Evolutionary conservation across 2,797 vertebrate species (phyloP), one percentile per base, ranked within the genome.

Genomic region (Neoniphon sammara): DNA sequence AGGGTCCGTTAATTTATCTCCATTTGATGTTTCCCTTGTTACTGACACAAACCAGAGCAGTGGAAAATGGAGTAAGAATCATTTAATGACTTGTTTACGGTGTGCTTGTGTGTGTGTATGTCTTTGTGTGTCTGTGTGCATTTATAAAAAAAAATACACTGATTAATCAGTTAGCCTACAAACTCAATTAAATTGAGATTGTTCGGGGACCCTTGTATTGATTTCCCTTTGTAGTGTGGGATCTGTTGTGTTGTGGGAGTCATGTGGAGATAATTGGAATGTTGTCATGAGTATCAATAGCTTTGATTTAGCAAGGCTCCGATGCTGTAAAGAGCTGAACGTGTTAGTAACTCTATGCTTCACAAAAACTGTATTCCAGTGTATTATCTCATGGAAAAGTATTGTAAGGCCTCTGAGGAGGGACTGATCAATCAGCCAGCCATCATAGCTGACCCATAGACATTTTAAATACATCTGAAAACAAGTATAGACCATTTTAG

Each of bases 141-240:
- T 59, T 27, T 57, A 11, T 39, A n/a, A n/a, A n/a, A 47, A n/a
- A 76, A 68, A 64, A 36, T 4, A 36, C 15, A 36, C 20, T 1
- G n/a, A 73, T 84, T 44, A 77, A 77, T 87, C 81, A 44, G 42
- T 69, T 6, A 44, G 8, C 2, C 4, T 21, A 2, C 21, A 77
- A n/a, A 53, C 36, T 50, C 59, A 25, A 12, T 83, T 67, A 63
- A 56, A 44, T 14, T 76, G 62, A 77, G 2, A 11, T 18, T n/a
- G 36, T 59, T 36, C 58, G 56, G 75, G 60, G 23, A 30, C 10
- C 49, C 12, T 0, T 39, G 11, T 18, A 5, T 2, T 50, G 47
- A 34, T 57, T 78, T 47, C 10, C 4, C 70, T 68, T 63, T 60
- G 47, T 63, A 59, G 36, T n/a, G 1, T 54, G 6, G 23, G 20